A percentile compares a stretch with the other conserved stretches of the same genome.
These are phyloP conservation scores for Epinotia demarniana DNA, from an alignment of 2,888 invertebrate species.

Conservation along the genomic window DNA sequence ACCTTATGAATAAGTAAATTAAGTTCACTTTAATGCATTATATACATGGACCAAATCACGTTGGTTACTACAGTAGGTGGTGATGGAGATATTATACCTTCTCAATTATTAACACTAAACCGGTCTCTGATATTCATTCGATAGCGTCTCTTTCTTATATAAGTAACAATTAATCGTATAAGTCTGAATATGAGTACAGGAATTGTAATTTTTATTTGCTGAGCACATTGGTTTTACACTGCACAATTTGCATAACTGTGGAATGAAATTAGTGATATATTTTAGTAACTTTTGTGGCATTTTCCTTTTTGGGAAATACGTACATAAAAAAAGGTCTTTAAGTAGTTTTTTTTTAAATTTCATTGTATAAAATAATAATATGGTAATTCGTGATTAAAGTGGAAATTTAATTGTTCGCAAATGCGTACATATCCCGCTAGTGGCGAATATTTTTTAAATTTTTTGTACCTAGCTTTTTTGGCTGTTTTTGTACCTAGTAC, in stretches of 20 bases:
- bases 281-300: too few species aligned
- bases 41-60: neutral
- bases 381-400: too few species aligned
- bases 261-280: too few species aligned
- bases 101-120: slow-evolving; percentile 2
- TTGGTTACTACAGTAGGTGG: slow-evolving; percentile 2
- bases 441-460: too few species aligned
- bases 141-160: neutral
- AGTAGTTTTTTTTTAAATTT: too few species aligned
- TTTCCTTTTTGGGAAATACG: too few species aligned
- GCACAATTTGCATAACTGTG: neutral
- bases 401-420: too few species aligned
- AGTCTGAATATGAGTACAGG: neutral
- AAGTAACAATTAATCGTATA: neutral
- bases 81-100: slow-evolving; percentile 14
- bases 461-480: too few species aligned
- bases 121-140: neutral
- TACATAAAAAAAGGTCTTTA: too few species aligned
- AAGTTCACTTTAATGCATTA: neutral
- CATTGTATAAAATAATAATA: too few species aligned
- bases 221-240: slow-evolving; percentile 22
- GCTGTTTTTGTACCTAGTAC: too few species aligned
- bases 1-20: neutral
- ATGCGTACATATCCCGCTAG: too few species aligned
- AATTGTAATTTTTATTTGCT: slow-evolving; percentile 19